Evolutionary conservation across 2,888 invertebrate genomes (phyloP).

Genomic region (Lagria hirta): DNA sequence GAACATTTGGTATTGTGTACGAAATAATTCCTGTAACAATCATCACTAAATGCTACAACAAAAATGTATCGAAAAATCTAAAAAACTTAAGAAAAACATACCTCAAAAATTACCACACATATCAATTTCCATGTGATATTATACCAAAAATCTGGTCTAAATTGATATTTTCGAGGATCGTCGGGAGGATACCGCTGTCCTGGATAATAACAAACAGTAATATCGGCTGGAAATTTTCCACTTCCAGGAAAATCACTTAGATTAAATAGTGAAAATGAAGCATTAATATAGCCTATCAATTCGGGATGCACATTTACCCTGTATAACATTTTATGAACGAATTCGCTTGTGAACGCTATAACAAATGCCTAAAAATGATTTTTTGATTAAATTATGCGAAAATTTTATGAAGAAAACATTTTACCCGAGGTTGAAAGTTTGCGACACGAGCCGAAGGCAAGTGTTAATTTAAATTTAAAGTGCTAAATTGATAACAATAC

Average conservation of each 20-base stretch:
- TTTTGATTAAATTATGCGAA: too few relatives aligned
- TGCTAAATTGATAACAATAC: too few relatives aligned
- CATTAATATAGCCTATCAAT: slow-evolving; percentile 35
- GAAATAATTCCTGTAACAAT: slow-evolving; percentile 63
- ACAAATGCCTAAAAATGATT: slow-evolving; percentile 44
- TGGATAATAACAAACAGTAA: slow-evolving; percentile 47
- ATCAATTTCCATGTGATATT: slow-evolving; percentile 59
- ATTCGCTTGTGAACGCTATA: slow-evolving; percentile 45
- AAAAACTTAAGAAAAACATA: slow-evolving; percentile 13
- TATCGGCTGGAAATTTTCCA: too few relatives aligned
- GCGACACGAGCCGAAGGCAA: neutral
- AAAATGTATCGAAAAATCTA: slow-evolving; percentile 5
- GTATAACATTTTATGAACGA: slow-evolving; percentile 38
- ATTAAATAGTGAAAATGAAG: slow-evolving; percentile 38
- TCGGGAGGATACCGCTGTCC: slow-evolving; percentile 48
- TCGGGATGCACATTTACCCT: slow-evolving; percentile 8
- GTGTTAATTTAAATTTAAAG: neutral
- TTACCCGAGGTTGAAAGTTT: too few relatives aligned
- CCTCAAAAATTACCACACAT: slow-evolving; percentile 65
- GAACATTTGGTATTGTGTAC: slow-evolving; percentile 62
- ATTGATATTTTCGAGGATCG: slow-evolving; percentile 43
- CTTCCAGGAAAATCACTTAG: slow-evolving; percentile 35
- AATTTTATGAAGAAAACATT: neutral
- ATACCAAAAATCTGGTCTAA: slow-evolving; percentile 59
- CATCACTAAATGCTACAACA: slow-evolving; percentile 59